Evolutionary conservation across 2,888 invertebrate genomes (phyloP).

Genomic region (Escarpia spicata): DNA sequence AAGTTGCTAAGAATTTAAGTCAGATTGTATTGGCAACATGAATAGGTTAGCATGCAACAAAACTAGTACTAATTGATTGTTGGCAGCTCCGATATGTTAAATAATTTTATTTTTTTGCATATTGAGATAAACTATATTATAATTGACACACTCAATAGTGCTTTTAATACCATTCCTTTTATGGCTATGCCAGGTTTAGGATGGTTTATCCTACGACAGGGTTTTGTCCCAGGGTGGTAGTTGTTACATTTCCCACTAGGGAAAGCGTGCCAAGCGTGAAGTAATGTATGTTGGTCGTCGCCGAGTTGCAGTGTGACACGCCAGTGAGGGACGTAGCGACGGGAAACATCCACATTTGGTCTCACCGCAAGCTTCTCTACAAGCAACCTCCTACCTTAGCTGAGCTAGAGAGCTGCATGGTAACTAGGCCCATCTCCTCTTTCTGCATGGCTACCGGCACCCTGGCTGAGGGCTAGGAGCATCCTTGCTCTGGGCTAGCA

Average conservation of each 20-base stretch:
- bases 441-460: background rate
- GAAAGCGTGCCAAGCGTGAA: background rate
- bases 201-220: background rate
- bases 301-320: background rate
- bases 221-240: background rate
- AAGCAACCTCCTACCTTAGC: slow-evolving; percentile 11
- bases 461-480: background rate
- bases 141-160: background rate
- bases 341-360: slow-evolving; percentile 11
- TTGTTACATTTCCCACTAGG: background rate
- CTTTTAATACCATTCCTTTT: background rate
- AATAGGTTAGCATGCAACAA: background rate
- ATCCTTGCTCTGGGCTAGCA: background rate
- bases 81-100: background rate
- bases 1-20: background rate
- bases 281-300: background rate
- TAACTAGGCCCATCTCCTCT: background rate
- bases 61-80: background rate
- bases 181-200: background rate
- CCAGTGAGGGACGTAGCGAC: background rate
- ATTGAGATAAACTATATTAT: background rate
- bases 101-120: background rate
- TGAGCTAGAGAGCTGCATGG: slow-evolving; percentile 5
- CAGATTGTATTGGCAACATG: background rate
- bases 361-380: slow-evolving; percentile 5